These are phyloP conservation scores for Ylistrum balloti DNA, from an alignment of 1,140 invertebrate genomes.

Conservation along the genomic window DNA sequence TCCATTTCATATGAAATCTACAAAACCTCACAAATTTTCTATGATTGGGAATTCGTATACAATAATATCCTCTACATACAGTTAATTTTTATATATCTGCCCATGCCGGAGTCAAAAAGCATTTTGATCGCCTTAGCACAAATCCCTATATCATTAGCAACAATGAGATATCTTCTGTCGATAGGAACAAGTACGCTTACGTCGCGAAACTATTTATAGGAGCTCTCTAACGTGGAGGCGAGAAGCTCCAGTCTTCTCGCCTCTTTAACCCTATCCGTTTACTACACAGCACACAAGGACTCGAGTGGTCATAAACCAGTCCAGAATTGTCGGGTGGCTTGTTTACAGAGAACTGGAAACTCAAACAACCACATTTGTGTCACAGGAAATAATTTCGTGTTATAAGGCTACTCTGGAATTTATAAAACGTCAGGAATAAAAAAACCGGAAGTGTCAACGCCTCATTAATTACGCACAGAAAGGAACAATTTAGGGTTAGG, in stretches of 20 bases:
- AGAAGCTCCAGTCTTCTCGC: background rate
- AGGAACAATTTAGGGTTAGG: background rate
- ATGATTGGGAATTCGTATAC: too few species aligned
- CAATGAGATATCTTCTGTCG: background rate
- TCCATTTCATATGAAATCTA: too few species aligned
- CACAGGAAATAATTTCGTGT: background rate
- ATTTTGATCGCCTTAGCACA: background rate
- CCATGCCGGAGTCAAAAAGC: too few species aligned
- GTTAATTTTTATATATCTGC: too few species aligned
- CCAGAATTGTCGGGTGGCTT: background rate
- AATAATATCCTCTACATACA: too few species aligned
- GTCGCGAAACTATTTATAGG: background rate
- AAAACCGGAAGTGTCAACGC: background rate
- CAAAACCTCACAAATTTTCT: too few species aligned
- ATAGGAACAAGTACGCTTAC: background rate
- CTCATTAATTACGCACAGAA: background rate
- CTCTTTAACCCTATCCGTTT: background rate
- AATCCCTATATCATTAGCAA: background rate
- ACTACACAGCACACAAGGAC: background rate
- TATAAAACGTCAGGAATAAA: background rate
- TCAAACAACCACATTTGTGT: background rate
- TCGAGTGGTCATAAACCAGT: background rate
- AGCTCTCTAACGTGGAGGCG: conserved; percentile 23
- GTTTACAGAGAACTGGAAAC: background rate
- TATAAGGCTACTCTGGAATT: background rate